These are phyloP conservation scores for Petrocephalus schoutedeni DNA, from an alignment of 2,797 vertebrate species.

Conservation along the genomic window DNA sequence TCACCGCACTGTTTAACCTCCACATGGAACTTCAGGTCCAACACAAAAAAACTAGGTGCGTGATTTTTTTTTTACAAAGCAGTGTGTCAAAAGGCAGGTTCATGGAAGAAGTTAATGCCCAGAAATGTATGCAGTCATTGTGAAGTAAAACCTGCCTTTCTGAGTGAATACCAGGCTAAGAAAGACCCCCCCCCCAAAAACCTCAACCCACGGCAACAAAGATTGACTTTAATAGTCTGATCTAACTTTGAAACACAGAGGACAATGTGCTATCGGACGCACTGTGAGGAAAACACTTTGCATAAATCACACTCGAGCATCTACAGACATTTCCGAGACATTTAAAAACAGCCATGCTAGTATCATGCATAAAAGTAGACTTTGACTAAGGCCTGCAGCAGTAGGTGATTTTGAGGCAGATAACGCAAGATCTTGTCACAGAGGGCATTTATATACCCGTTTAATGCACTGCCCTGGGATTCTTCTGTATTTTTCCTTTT, in stretches of 20 bases:
- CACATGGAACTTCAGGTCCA: neutral
- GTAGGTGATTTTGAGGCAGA: neutral
- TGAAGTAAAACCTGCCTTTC: neutral
- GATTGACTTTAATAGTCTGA: constrained; percentile 47
- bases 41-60: neutral
- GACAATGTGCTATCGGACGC: neutral
- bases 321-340: neutral
- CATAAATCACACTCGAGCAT: neutral
- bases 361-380: neutral
- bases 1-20: neutral
- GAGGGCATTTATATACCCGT: neutral
- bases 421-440: neutral
- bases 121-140: neutral
- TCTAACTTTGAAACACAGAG: constrained; percentile 9
- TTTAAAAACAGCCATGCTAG: neutral
- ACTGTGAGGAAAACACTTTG: neutral
- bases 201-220: constrained; percentile 31
- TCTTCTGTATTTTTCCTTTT: neutral
- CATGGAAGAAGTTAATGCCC: neutral
- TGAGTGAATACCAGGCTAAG: neutral
- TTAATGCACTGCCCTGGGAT: neutral
- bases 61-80: neutral
- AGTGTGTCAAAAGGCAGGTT: neutral
- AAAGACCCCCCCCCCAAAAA: constrained; percentile 20
- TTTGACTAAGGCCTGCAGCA: neutral